phyloP scores from a whole-genome alignment of 2,797 vertebrate species.

The Hyperoplus immaculatus region DNA sequence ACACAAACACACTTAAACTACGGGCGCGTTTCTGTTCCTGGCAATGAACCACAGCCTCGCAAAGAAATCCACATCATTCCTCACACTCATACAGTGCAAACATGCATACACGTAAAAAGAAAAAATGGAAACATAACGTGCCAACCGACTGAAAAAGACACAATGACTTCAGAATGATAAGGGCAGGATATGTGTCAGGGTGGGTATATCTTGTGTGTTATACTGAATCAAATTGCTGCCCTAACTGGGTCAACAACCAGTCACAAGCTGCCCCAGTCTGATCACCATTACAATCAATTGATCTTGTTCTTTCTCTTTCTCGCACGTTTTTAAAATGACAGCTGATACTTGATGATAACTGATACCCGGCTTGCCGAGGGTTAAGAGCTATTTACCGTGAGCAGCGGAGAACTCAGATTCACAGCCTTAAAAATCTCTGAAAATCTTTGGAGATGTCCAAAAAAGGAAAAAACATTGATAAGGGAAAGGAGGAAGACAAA shows the following conservation, averaged over 20 bases:
- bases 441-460: too few relatives aligned
- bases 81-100: slow-evolving; percentile 33
- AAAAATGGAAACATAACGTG: neutral
- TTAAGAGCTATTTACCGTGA: too few relatives aligned
- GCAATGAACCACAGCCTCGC: slow-evolving; percentile 36
- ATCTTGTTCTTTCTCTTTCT: slow-evolving; percentile 10
- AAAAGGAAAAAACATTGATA: too few relatives aligned
- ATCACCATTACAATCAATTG: slow-evolving; percentile 44
- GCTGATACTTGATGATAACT: too few relatives aligned
- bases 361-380: too few relatives aligned
- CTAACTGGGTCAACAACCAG: slow-evolving; percentile 37
- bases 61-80: slow-evolving; percentile 41
- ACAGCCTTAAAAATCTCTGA: too few relatives aligned
- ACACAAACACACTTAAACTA: slow-evolving; percentile 3
- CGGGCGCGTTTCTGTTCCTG: slow-evolving; percentile 19
- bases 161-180: neutral
- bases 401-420: too few relatives aligned
- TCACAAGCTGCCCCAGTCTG: slow-evolving; percentile 17
- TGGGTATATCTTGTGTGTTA: neutral
- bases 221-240: slow-evolving; percentile 20
- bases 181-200: neutral
- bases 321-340: slow-evolving; percentile 5
- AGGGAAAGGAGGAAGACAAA: too few relatives aligned
- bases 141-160: neutral
- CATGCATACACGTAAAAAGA: slow-evolving; percentile 8